Base-by-base conservation (phyloP, 2,888 invertebrate genomes). In the Caenorhabditis sp. region DNA sequence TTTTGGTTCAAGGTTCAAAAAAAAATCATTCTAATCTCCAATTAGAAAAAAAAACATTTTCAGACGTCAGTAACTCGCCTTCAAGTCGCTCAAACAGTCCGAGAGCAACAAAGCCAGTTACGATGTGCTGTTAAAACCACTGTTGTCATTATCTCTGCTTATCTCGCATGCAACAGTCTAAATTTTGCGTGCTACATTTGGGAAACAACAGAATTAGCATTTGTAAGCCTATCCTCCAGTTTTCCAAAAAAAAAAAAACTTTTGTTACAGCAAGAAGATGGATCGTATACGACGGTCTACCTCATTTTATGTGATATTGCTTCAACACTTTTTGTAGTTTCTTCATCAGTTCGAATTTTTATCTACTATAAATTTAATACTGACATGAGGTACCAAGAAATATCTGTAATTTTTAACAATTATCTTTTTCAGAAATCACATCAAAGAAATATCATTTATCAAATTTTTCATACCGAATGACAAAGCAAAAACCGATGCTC, bases 351-450 rank as follows among this genome's bases (percentile, higher is more conserved):
- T 57, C 66, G 83, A 49, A 61, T 83, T 5, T 82, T 83, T 61
- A 81, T 83, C 62, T 83, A 79, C 70, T 83, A 82, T 67, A 80
- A 78, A 54, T 83, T 80, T 71, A 83, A 83, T 54, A 57, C 74
- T 5, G 83, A 83, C 17, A 67, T 81, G 21, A 77, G 74, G 78
- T 75, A 60, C 14, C 50, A 50, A 23, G 3, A 23, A 14, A 21
- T 53, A 21, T 8, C 10, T 36, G 5, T 36, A 8, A 5, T 36
- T 36, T 10, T 36, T 36, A 10, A 36, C 5, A 36, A 36, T 8
- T 8, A 36, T 36, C n/a, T n/a, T n/a, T n/a, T n/a, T n/a, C n/a
- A n/a, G n/a, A n/a, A n/a, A n/a, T n/a, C n/a, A n/a, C n/a, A n/a
- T n/a, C n/a, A n/a, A n/a, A n/a, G n/a, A n/a, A n/a, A n/a, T n/a